A percentile compares a stretch with the other conserved stretches of the same genome.
Conservation (phyloP, 2,113 vertebrate genomes). For the Chrysemys picta region DNA sequence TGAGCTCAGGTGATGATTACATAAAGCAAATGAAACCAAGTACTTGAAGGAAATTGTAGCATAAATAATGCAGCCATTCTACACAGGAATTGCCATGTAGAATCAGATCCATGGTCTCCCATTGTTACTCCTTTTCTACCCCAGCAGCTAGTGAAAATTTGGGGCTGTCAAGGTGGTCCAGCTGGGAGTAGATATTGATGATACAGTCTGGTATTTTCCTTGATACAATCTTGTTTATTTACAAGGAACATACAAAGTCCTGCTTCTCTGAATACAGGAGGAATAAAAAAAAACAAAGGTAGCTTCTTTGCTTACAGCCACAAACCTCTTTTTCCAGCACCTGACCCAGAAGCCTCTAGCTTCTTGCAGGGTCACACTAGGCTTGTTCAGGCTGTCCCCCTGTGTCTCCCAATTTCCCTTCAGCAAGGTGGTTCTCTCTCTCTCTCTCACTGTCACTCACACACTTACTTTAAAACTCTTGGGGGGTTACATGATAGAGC, state of each 20-base stretch:
- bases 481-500: too few relatives aligned
- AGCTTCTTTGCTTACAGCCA: background rate
- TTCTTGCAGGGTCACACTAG: background rate
- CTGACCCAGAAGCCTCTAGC: background rate
- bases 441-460: too few relatives aligned
- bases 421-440: background rate
- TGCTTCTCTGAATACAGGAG: background rate
- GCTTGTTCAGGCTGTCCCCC: background rate
- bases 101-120: background rate
- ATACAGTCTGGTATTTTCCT: background rate
- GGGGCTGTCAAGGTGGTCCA: background rate
- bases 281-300: background rate
- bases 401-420: background rate
- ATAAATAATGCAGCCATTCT: background rate
- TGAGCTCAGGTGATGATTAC: background rate
- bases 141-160: background rate
- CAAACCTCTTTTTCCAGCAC: background rate
- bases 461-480: too few relatives aligned
- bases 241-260: background rate
- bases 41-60: background rate
- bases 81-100: background rate
- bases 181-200: background rate
- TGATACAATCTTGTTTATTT: background rate
- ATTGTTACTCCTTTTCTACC: background rate
- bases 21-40: background rate